Evolutionary conservation across 2,113 vertebrate genomes (phyloP), one percentile per base, ranked within the genome.

Genomic region (Butorides virescens): DNA sequence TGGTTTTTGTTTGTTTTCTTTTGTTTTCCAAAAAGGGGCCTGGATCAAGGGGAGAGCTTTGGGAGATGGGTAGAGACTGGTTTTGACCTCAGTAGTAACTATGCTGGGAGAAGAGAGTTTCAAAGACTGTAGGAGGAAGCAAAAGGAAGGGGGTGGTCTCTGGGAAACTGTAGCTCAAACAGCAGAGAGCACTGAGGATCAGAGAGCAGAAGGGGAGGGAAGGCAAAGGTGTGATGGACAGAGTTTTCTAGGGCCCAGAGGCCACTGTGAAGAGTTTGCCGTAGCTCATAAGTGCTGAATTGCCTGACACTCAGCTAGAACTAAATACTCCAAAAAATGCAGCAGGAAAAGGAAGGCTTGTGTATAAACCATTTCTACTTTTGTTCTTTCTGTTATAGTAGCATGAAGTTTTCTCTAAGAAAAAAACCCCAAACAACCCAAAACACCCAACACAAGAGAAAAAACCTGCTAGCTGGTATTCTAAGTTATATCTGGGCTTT

Each of bases 221-320:
- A 67, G 12, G 72, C 58, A 81, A 8, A 85, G 47, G 13, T 39
- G 42, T 21, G 52, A 20, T 3, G 13, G 84, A 12, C 16, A 42
- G 70, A 74, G 90, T 10, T 91, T 91, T 62, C 80, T 49, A 67
- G 46, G 42, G 53, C 50, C 27, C 76, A 80, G 76, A 84, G 65
- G 46, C 17, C n/a, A 23, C 47, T 14, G 10, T 46, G 52, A 71
- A 70, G 49, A 86, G 80, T 52, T 91, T 80, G 16, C 14, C 80
- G 59, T 1, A 47, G 20, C 37, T 72, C 49, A 42, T 27, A 1
- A 50, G 7, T 25, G 42, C 47, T 82, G 74, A 72, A 22, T 49
- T 82, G 37, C 39, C 65, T 55, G 32, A 59, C 85, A 32, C 34
- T 82, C 56, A 36, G 56, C 15, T 6, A 11, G 56, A 78, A 29